A percentile compares a stretch with the other conserved stretches of the same genome.
These are phyloP conservation scores for Xestia rhomboidea DNA, from an alignment of 2,888 invertebrate species.

Conservation along the genomic window DNA sequence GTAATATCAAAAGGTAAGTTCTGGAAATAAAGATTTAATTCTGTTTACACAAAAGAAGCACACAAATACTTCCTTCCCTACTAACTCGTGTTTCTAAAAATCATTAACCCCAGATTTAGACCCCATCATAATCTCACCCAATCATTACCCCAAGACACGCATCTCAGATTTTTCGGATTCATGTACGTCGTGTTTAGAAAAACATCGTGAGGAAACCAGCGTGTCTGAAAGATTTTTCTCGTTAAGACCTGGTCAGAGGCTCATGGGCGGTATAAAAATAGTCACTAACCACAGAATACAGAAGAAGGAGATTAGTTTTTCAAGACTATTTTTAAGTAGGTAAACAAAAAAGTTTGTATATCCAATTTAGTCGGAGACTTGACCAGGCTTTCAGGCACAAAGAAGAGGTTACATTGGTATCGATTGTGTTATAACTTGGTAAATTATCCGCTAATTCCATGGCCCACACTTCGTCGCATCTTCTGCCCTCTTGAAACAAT, in stretches of 20 bases:
- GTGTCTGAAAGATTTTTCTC: too few relatives aligned
- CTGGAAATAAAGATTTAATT: background rate
- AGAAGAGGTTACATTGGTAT: background rate
- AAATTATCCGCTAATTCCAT: background rate
- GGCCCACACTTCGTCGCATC: background rate
- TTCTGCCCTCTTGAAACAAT: slow-evolving; percentile 6
- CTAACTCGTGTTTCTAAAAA: background rate
- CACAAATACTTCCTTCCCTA: background rate
- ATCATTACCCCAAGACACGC: too few relatives aligned
- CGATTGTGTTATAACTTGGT: background rate
- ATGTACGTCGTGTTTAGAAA: too few relatives aligned
- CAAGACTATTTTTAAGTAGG: background rate
- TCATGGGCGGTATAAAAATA: too few relatives aligned
- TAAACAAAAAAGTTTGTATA: background rate
- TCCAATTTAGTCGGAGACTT: background rate
- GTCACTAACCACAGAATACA: too few relatives aligned
- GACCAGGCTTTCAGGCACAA: background rate
- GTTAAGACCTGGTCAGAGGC: too few relatives aligned
- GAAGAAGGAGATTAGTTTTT: too few relatives aligned
- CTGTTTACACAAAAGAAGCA: background rate
- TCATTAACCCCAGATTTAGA: too few relatives aligned
- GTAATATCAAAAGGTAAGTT: background rate
- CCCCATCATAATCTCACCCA: too few relatives aligned
- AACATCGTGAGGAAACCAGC: too few relatives aligned
- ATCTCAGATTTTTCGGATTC: too few relatives aligned